Evolutionary conservation across 2,888 invertebrate genomes (phyloP).

Genomic region (Ichneumon xanthorius): DNA sequence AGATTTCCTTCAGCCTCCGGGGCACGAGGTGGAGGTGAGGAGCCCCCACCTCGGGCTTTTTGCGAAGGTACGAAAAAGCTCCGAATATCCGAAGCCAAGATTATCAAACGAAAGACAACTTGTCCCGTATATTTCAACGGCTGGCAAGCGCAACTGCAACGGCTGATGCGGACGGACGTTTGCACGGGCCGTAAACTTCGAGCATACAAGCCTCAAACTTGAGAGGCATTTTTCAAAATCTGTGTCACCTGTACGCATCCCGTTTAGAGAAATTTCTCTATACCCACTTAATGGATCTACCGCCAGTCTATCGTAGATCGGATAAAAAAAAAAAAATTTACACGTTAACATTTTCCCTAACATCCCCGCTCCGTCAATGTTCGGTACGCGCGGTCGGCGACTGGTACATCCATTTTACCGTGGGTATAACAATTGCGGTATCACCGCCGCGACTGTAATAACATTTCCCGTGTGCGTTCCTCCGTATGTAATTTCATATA

Average conservation of each 20-base stretch:
- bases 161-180: too few relatives aligned
- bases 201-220: too few relatives aligned
- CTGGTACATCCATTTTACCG: slow-evolving; percentile 30
- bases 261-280: too few relatives aligned
- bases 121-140: background rate
- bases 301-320: background rate
- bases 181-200: too few relatives aligned
- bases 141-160: background rate
- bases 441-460: slow-evolving; percentile 37
- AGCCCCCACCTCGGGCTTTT: background rate
- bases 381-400: background rate
- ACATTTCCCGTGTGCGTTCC: slow-evolving; percentile 58
- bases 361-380: background rate
- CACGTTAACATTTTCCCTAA: too few relatives aligned
- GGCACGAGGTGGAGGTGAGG: too few relatives aligned
- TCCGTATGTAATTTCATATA: slow-evolving; percentile 25
- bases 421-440: slow-evolving; percentile 38
- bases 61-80: background rate
- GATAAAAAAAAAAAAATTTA: background rate
- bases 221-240: too few relatives aligned
- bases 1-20: slow-evolving; percentile 63
- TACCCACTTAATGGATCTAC: too few relatives aligned
- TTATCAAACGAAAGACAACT: background rate
- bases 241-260: too few relatives aligned
- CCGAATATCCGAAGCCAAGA: too few relatives aligned